Conservation (phyloP, 1,140 invertebrate genomes). For the Drosophila quadrilineata region DNA sequence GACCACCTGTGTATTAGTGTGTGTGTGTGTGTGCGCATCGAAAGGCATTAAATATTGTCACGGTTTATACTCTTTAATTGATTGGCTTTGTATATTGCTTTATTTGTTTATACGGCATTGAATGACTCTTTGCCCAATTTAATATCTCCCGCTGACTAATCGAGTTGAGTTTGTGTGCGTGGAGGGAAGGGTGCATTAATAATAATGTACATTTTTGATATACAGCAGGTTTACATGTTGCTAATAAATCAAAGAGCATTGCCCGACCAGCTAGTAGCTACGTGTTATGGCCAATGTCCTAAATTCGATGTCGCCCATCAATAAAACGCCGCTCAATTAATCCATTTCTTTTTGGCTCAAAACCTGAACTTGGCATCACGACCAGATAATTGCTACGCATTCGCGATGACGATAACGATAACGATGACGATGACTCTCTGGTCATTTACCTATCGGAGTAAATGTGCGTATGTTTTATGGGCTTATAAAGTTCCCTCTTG, state of each 20-base stretch:
- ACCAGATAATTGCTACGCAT: slow-evolving; percentile 24
- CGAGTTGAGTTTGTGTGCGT: too few species aligned
- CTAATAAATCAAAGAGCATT: slow-evolving; percentile 34
- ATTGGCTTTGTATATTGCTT: slow-evolving; percentile 11
- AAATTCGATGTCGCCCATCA: slow-evolving; percentile 39
- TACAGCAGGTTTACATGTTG: slow-evolving; percentile 26
- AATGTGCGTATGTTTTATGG: slow-evolving; percentile 36
- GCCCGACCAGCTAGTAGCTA: background rate
- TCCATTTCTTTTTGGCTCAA: slow-evolving; percentile 47
- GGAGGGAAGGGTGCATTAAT: background rate
- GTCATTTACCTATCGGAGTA: slow-evolving; percentile 64
- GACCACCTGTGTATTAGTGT: background rate
- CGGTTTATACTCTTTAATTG: slow-evolving; percentile 13
- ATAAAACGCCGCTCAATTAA: slow-evolving; percentile 57
- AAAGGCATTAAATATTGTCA: background rate
- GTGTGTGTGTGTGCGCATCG: background rate
- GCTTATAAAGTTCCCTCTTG: slow-evolving; percentile 14
- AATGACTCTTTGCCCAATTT: slow-evolving; percentile 1
- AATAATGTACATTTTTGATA: slow-evolving; percentile 27
- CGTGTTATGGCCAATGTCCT: background rate
- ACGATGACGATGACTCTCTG: slow-evolving; percentile 36
- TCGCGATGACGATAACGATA: background rate
- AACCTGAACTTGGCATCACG: too few species aligned
- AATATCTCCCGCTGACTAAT: slow-evolving; percentile 15
- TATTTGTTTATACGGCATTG: background rate